Base-by-base conservation (phyloP, 2,888 invertebrate species). In the Cephus rjabovi region DNA sequence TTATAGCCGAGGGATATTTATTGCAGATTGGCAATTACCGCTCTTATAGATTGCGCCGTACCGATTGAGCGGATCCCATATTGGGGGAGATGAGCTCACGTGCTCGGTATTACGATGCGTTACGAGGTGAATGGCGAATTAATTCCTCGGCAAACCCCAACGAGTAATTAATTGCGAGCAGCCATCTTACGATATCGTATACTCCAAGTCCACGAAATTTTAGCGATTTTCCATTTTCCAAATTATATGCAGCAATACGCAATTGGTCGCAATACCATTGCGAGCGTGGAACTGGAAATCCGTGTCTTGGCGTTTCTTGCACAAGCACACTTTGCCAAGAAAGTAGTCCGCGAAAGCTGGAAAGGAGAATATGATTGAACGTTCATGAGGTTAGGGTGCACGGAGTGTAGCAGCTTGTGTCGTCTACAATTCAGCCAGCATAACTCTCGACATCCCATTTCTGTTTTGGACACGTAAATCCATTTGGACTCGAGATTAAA, bases 21-120 rank as follows among this genome's bases (percentile, higher is more conserved):
- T 87, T 85, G 86, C 86, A 86, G 86, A 88, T 88, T 86, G 86
- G 79, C 87, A 87, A 88, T 88, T 88, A 88, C 84, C 81, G 83
- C 82, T 80, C 80, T 82, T 82, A 85, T 83, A 87, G 86, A 87
- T 88, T 86, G 84, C 83, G 81, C 81, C 81, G 83, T 56, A 84
- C 82, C 86, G 86, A 86, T 86, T 85, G 85, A 86, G 84, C 83
- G 79, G 74, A 79, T 81, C 76, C 81, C 79, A 75, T 79, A 74
- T 74, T 34, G 12, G 74, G 12, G 33, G 31, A 71, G 31, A 31
- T 71, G 56, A 56, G 23, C 56, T 23, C 56, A 56, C 56, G 56
- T 56, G 56, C 56, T 56, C 56, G 56, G 56, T 56, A 56, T 56
- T 56, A 56, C 56, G 23, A 56, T 23, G 56, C 56, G 23, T 56